Conservation (phyloP, 2,888 invertebrate species). For the Melanophora roralis region DNA sequence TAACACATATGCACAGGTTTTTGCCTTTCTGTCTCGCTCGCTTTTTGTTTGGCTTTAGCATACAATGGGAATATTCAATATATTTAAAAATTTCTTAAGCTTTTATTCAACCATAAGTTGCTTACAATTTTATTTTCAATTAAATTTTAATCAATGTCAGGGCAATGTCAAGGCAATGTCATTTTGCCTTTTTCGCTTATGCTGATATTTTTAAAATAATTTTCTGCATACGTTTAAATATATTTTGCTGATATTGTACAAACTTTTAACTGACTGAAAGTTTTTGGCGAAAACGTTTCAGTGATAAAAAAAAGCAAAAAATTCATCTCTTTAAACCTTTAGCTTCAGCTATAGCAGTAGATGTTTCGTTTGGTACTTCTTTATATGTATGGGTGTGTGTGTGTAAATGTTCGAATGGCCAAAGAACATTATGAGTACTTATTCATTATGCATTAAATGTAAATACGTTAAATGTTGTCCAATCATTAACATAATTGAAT, state of each 20-base stretch:
- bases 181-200: slow-evolving; percentile 28
- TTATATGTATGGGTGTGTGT: neutral
- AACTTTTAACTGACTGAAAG: slow-evolving; percentile 40
- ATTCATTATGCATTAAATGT: slow-evolving; percentile 77
- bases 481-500: slow-evolving; percentile 77
- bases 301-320: neutral
- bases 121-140: slow-evolving; percentile 63
- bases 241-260: slow-evolving; percentile 58
- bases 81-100: slow-evolving; percentile 31
- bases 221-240: slow-evolving; percentile 55
- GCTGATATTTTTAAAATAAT: slow-evolving; percentile 24
- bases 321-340: neutral
- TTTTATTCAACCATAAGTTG: slow-evolving; percentile 52
- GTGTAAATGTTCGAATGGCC: neutral
- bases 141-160: slow-evolving; percentile 65
- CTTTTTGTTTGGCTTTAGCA: slow-evolving; percentile 7
- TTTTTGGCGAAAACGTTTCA: slow-evolving; percentile 41
- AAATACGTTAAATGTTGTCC: slow-evolving; percentile 77
- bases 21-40: slow-evolving; percentile 41
- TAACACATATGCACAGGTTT: neutral
- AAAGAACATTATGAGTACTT: slow-evolving; percentile 65
- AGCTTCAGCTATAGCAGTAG: slow-evolving; percentile 13
- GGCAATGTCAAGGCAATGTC: slow-evolving; percentile 55
- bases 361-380: neutral
- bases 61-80: slow-evolving; percentile 38